These are phyloP conservation scores for Sus scrofa DNA, from an alignment of 2,113 vertebrate genomes.

Conservation along the genomic window T2T-Sscrofa CM000814.6:16845001-16845500, in stretches of 20 bases:
- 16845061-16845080: background rate
- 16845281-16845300: background rate
- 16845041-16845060: background rate
- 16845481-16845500: slow-evolving; percentile 9
- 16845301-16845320: background rate
- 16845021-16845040: background rate
- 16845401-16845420: background rate
- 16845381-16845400: background rate
- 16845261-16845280: background rate
- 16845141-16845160: background rate
- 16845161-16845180: background rate
- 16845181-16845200: background rate
- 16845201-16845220: background rate
- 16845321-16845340: background rate
- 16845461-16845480: background rate
- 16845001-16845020: background rate
- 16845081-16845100: background rate
- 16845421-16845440: background rate
- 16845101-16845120: background rate
- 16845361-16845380: background rate
- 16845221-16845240: background rate
- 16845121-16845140: background rate
- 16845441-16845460: background rate
- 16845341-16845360: background rate
- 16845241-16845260: background rate